Conservation (phyloP, 2,797 vertebrate genomes). For the Acropternis orthonyx region DNA sequence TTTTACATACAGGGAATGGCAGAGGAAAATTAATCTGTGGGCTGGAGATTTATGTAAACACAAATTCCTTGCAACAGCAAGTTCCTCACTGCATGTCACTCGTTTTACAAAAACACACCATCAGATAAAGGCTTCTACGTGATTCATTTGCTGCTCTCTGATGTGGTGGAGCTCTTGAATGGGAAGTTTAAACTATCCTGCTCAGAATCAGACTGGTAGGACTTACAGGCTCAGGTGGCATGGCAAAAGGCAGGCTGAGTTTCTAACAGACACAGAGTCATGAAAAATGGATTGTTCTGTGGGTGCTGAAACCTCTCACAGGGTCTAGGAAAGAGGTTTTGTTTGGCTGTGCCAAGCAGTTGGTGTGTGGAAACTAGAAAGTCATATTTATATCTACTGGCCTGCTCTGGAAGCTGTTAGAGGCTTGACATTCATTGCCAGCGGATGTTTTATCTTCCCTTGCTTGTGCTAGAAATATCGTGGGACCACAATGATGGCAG, state of each 20-base stretch:
- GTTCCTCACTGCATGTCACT: slow-evolving; percentile 41
- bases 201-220: background rate
- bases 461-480: background rate
- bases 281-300: background rate
- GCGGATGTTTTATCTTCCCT: slow-evolving; percentile 17
- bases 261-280: background rate
- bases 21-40: slow-evolving; percentile 27
- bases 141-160: slow-evolving; percentile 49
- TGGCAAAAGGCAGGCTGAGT: background rate
- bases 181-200: background rate
- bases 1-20: slow-evolving; percentile 15
- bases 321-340: background rate
- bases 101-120: slow-evolving; percentile 52
- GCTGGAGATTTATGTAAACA: slow-evolving; percentile 59
- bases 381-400: background rate
- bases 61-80: slow-evolving; percentile 54
- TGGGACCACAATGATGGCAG: background rate
- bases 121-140: slow-evolving; percentile 52
- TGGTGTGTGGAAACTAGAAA: background rate
- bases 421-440: background rate
- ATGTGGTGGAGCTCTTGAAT: slow-evolving; percentile 28
- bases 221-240: background rate
- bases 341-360: background rate
- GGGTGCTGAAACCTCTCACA: background rate
- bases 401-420: slow-evolving; percentile 11